Evolutionary conservation across 1,140 invertebrate genomes (phyloP), one percentile per base, ranked within the genome.

Genomic region (Rhagoletis pomonella): DNA sequence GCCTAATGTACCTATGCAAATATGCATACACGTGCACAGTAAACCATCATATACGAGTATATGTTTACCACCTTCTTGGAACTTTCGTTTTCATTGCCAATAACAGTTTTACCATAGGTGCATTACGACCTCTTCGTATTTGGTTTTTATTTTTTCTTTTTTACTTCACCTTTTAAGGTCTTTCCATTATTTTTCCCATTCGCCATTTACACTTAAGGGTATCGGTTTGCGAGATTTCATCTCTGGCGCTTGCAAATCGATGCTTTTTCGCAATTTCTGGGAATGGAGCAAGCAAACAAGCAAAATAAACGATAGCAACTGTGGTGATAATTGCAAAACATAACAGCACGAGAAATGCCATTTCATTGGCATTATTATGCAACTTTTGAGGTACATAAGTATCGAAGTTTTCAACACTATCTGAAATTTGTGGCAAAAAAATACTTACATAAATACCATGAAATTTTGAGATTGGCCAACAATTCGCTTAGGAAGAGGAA

Each of bases 41-140:
- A 29, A 29, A 29, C 29, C 29, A 29, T 29, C 29, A 29, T 29
- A 29, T 29, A 29, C 29, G 29, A 29, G 29, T 29, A 29, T 29
- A 29, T 29, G 29, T 29, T 29, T 62, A 67, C 39, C 4, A 4
- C 6, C 19, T 67, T 67, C 29, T 29, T 39, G 4, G 6, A 29
- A 47, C 44, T 81, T 81, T 81, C 73, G 47, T 81, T 81, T 81
- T 81, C 73, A 81, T 58, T 81, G 73, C 73, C 73, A 81, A 19
- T 58, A 47, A 4, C 5, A 3, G 12, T 4, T 14, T 47, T 1
- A n/a, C 2, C 2, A 19, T 19, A 47, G 69, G 1, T 29, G 29
- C 29, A 29, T 29, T 29, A 29, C 44, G 69, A 47, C 39, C 44
- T 77, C 44, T 77, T 44, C 47, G 47, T 69, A 39, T 29, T 29